Evolutionary conservation across 2,113 vertebrate species (phyloP).

Genomic region (Mixornis gularis): DNA sequence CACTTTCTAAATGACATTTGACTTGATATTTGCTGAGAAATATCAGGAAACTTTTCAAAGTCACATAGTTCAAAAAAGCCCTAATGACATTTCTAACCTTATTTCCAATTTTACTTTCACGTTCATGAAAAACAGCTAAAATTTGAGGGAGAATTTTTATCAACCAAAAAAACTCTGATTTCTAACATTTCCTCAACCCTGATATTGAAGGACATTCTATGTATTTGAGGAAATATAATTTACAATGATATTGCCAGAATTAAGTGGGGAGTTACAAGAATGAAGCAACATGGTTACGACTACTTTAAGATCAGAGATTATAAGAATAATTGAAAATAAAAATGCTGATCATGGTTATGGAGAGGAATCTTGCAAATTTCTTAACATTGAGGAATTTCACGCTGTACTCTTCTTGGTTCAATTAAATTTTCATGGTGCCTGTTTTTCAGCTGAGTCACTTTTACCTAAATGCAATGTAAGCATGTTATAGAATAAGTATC

Average conservation of each 20-base stretch:
- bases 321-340: background rate
- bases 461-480: background rate
- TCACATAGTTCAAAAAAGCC: background rate
- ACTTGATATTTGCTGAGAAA: conserved; percentile 19
- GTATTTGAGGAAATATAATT: background rate
- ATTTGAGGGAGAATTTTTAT: background rate
- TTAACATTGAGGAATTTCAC: background rate
- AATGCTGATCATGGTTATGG: background rate
- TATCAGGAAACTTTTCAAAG: background rate
- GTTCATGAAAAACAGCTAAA: background rate
- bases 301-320: background rate
- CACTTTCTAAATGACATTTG: conserved; percentile 7
- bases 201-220: background rate
- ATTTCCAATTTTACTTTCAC: background rate
- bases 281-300: background rate
- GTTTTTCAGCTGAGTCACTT: background rate
- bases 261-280: background rate
- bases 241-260: background rate
- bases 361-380: background rate
- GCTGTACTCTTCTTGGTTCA: background rate
- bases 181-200: background rate
- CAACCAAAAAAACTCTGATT: background rate
- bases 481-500: background rate
- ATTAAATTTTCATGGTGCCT: background rate
- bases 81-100: background rate